Conservation (phyloP, 2,113 vertebrate species). For the Vombatus ursinus region DNA sequence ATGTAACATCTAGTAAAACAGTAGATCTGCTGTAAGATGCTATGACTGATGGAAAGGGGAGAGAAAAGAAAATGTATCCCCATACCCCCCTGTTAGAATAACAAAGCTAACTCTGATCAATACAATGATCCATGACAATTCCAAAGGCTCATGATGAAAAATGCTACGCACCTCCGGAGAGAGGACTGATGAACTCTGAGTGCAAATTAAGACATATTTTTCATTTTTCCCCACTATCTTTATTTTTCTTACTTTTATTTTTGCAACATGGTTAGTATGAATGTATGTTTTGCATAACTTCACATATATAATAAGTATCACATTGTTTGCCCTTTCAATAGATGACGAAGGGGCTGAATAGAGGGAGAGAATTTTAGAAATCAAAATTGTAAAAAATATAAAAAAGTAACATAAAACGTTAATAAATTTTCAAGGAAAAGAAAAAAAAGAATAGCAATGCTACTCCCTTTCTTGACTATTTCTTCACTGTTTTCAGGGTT, state of each 20-base stretch:
- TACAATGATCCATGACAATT: neutral
- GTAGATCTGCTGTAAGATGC: neutral
- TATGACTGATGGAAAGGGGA: neutral
- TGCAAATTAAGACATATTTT: neutral
- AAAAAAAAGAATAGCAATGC: neutral
- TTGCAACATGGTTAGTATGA: neutral
- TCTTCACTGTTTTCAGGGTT: neutral
- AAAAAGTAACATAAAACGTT: neutral
- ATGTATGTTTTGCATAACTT: no score
- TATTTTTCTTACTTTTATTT: neutral
- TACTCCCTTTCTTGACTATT: neutral
- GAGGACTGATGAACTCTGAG: neutral
- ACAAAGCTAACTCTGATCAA: neutral
- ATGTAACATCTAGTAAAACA: neutral
- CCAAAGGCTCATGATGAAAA: neutral
- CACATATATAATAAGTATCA: neutral
- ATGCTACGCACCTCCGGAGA: neutral
- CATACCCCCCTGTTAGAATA: neutral
- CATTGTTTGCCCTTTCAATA: neutral
- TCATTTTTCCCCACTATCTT: neutral
- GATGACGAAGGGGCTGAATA: neutral
- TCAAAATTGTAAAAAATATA: neutral
- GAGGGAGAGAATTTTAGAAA: neutral
- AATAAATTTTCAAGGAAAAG: neutral
- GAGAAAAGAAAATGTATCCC: neutral